Base-by-base conservation (phyloP, 2,888 invertebrate genomes). In the Netelia fuscicornis region DNA sequence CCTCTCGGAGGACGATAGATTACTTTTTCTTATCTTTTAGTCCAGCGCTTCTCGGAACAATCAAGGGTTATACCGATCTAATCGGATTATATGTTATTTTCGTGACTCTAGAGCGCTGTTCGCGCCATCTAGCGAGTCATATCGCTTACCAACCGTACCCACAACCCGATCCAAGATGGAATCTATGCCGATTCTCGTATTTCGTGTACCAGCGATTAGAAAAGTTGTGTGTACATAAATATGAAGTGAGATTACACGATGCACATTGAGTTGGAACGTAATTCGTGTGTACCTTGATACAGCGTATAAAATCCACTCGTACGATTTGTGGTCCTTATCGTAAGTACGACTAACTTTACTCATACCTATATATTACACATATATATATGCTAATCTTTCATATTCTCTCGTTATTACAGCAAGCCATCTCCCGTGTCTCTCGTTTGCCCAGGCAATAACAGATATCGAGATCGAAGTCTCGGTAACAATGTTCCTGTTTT, bases 41-140 rank as follows among this genome's bases (percentile, higher is more conserved):
- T 58, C 76, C 81, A 62, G 62, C 25, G 42, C 20, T 37, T 23
- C 54, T 17, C 20, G 64, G 56, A 56, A 65, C 54, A 76, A 76
- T 76, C 70, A 44, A 23, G 58, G n/a, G n/a, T 30, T 58, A 2
- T 17, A 58, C 25, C 58, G 58, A 23, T 58, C 68, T 77, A 77
- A 82, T 71, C 76, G 76, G 81, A 76, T 82, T 82, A 77, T 44
- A 44, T 48, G 48, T 13, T 77, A 54, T 82, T 82, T 65, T 76
- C 58, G 56, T 20, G 17, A 58, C 58, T 58, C 5, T 6, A 5
- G 58, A 42, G 10, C 56, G n/a, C 20, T 44, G 11, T 44, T 37
- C 54, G 10, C 42, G 52, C 13, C 62, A 17, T 2, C 56, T 42
- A 20, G 44, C 42, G 23, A 20, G n/a, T 70, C 52, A 37, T 68